phyloP scores from a whole-genome alignment of 2,888 invertebrate species.

The Pristionchus fissidentatus region DNA sequence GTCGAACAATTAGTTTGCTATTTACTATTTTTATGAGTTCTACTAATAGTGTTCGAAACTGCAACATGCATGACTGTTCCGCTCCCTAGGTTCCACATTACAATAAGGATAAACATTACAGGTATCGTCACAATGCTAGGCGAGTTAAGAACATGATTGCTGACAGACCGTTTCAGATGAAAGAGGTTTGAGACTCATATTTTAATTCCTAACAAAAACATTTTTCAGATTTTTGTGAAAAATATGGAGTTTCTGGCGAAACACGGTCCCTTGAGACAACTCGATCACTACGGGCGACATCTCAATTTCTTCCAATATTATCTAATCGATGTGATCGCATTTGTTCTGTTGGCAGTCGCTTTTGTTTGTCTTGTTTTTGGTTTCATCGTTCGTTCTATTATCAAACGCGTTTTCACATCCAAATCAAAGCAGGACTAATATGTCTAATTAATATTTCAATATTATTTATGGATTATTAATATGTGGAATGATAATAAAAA shows the following conservation, averaged over 20 bases:
- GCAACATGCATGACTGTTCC: neutral
- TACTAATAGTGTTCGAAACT: too few species aligned
- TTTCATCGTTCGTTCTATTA: neutral
- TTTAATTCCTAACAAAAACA: neutral
- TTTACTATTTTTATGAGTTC: too few species aligned
- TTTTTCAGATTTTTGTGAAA: slow-evolving; percentile 13
- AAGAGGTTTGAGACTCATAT: neutral
- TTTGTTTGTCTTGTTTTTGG: neutral
- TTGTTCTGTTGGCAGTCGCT: neutral
- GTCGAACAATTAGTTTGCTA: neutral
- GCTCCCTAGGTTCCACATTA: neutral
- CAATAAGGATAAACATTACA: too few species aligned
- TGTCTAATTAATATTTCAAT: too few species aligned
- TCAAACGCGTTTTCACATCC: neutral
- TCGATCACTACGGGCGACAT: slow-evolving; percentile 26
- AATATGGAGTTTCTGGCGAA: slow-evolving; percentile 33
- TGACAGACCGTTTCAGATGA: slow-evolving; percentile 29
- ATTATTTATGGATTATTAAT: too few species aligned
- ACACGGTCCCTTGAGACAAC: neutral
- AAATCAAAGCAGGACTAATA: too few species aligned
- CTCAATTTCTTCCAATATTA: slow-evolving; percentile 19
- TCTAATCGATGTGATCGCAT: neutral
- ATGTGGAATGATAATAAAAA: too few species aligned
- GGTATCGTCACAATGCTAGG: neutral
- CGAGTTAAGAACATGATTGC: neutral